Percentiles rank a stretch among this genome's conserved stretches.
Evolutionary conservation across 2,888 invertebrate species (phyloP).

Genomic region (Theretra japonica): DNA sequence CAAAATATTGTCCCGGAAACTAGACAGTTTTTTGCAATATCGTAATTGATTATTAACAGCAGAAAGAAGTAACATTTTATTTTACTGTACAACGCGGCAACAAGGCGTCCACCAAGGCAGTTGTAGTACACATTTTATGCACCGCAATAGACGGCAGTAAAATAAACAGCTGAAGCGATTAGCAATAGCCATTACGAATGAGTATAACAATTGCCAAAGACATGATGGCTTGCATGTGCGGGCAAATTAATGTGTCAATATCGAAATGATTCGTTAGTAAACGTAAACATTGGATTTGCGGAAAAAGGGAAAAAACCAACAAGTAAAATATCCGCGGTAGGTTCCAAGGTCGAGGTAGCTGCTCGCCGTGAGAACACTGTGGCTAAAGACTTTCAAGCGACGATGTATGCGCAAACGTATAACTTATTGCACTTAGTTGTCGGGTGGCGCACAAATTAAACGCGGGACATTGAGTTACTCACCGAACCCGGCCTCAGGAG

Average conservation of each 20-base stretch:
- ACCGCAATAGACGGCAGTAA: slow-evolving; percentile 32
- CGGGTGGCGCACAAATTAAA: slow-evolving; percentile 20
- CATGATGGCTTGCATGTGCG: slow-evolving; percentile 45
- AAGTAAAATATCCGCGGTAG: slow-evolving; percentile 75
- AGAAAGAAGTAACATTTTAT: slow-evolving; percentile 8
- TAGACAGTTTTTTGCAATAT: slow-evolving; percentile 34
- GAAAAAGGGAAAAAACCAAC: slow-evolving; percentile 71
- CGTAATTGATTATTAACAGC: not conserved
- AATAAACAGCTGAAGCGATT: slow-evolving; percentile 31
- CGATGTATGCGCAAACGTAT: slow-evolving; percentile 54
- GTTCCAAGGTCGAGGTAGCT: slow-evolving; percentile 74
- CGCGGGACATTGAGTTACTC: not conserved
- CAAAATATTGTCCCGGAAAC: slow-evolving; percentile 21
- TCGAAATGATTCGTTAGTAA: slow-evolving; percentile 47
- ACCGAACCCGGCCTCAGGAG: not conserved
- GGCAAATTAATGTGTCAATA: slow-evolving; percentile 32
- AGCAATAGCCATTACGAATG: slow-evolving; percentile 15
- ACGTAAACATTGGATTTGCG: slow-evolving; percentile 65
- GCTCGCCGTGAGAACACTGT: slow-evolving; percentile 72
- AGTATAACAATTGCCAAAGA: slow-evolving; percentile 47
- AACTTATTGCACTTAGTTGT: slow-evolving; percentile 49
- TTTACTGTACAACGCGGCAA: not conserved
- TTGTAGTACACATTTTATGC: slow-evolving; percentile 4
- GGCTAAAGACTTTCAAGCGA: slow-evolving; percentile 72
- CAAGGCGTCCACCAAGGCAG: not conserved